Evolutionary conservation across 2,888 invertebrate species (phyloP), one percentile per base, ranked within the genome.

Genomic region (Drosophila algonquin): DNA sequence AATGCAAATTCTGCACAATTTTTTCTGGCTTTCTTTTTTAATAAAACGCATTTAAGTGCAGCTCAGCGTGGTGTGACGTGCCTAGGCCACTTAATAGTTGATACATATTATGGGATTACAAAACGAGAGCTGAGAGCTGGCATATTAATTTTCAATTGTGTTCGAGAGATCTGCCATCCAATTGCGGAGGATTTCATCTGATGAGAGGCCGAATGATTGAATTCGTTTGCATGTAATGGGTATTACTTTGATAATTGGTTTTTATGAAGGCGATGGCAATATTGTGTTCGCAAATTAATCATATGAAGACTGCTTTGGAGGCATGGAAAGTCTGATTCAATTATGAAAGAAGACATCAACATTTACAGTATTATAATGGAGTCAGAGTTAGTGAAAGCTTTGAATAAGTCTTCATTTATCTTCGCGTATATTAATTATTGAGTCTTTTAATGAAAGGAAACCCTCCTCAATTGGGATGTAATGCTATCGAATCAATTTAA

Each of bases 21-120:
- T 63, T 80, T 57, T 68, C 55, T 56, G 24, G 6, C 12, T 40
- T 40, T 40, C 14, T 1, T 57, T 55, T 51, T 45, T 52, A 59
- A 81, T 72, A 65, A 80, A 87, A 73, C 54, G 53, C 57, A 77
- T 77, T 80, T 70, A 88, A 88, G 67, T 73, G 72, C 62, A 71
- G 83, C 83, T 88, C 70, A 85, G 54, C 65, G 12, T 21, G 64
- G 47, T 56, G 56, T 71, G 67, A 81, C 65, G 86, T 50, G 24
- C 59, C 14, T 72, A 70, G 80, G 57, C 77, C 72, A 59, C 72
- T 80, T 75, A 59, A 63, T 21, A 73, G 61, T 48, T 57, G 76
- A 85, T 71, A 73, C 57, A 64, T 30, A 69, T 75, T 69, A 71
- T n/a, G 45, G 63, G 60, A 63, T 79, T 73, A 71, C 24, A 45